Conservation (phyloP, 2,888 invertebrate species). For the Oxycera nigricornis region DNA sequence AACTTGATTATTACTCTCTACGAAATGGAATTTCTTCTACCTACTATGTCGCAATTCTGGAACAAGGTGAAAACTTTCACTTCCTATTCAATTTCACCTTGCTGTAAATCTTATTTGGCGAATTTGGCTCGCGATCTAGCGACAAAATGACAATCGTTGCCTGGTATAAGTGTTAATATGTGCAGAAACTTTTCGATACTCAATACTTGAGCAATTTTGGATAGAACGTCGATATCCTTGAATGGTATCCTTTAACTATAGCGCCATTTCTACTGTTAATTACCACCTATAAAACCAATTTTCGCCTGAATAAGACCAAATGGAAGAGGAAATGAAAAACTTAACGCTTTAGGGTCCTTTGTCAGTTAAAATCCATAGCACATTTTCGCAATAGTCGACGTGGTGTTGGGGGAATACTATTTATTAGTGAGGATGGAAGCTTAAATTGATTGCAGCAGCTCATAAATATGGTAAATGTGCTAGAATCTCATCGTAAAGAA, state of each 20-base stretch:
- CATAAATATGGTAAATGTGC: too few relatives aligned
- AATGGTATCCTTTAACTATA: not conserved
- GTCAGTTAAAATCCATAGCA: too few relatives aligned
- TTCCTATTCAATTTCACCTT: not conserved
- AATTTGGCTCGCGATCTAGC: not conserved
- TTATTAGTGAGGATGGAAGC: too few relatives aligned
- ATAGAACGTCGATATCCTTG: too few relatives aligned
- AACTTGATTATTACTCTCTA: conserved; percentile 17
- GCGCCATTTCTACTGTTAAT: conserved; percentile 8
- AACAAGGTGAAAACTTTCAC: not conserved
- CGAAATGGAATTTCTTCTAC: conserved; percentile 1
- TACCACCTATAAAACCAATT: conserved; percentile 17
- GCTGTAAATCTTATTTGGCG: not conserved
- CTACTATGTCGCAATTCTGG: not conserved
- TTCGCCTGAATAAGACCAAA: not conserved
- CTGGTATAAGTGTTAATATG: too few relatives aligned
- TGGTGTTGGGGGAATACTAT: too few relatives aligned
- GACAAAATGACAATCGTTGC: not conserved
- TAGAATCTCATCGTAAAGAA: too few relatives aligned
- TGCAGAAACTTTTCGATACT: not conserved
- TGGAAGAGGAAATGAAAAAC: not conserved
- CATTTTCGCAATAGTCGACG: too few relatives aligned
- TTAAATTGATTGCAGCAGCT: too few relatives aligned
- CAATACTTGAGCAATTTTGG: not conserved
- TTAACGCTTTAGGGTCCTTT: too few relatives aligned